These are phyloP conservation scores for Aix galericulata DNA, from an alignment of 2,113 vertebrate genomes.

Conservation along the genomic window DNA sequence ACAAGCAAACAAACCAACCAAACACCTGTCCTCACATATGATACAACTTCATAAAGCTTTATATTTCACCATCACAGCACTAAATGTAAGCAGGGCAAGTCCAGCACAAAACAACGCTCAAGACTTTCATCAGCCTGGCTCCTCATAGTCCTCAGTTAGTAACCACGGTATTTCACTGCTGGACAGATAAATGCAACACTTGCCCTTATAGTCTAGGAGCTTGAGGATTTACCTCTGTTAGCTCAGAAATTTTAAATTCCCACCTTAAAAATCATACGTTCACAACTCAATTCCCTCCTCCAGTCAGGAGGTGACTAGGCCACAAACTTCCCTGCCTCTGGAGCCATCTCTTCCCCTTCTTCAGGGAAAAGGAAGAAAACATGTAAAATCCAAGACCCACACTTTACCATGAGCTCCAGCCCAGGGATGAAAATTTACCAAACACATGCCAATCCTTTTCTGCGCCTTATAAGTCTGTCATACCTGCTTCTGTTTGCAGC, in stretches of 20 bases:
- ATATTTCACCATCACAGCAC: not conserved
- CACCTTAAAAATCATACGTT: not conserved
- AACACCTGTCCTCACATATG: not conserved
- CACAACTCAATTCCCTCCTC: not conserved
- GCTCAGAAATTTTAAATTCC: not conserved
- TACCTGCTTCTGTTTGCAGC: not conserved
- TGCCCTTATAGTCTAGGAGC: not conserved
- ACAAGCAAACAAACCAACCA: not conserved
- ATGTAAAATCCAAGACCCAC: not conserved
- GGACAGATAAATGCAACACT: not conserved
- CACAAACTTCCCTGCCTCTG: not conserved
- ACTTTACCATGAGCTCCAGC: not conserved
- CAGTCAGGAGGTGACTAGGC: not conserved
- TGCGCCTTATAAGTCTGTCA: not conserved
- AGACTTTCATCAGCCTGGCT: accelerated
- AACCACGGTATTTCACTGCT: not conserved
- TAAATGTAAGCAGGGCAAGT: not conserved
- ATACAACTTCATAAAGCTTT: not conserved
- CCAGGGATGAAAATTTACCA: not conserved
- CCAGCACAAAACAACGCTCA: not conserved
- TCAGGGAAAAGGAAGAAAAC: not conserved
- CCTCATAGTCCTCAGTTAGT: not conserved
- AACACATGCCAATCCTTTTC: not conserved
- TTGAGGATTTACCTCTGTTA: not conserved
- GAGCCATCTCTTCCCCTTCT: not conserved